Base-by-base conservation (phyloP, 64 coral and sea anemone species). In the Porites lutea region DNA sequence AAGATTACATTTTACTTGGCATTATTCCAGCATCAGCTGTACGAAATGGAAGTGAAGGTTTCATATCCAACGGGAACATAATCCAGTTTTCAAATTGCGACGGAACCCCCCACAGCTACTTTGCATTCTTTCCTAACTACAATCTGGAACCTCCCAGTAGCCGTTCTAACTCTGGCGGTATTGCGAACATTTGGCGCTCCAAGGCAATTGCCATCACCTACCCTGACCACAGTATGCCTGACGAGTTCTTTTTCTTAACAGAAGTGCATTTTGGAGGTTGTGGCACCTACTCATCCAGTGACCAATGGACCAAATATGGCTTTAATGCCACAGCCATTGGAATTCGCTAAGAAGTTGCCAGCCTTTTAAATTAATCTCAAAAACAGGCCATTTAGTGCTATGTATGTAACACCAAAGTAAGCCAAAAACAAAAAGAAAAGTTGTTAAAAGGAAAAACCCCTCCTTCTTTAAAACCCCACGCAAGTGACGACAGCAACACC, bases 241-340 rank as follows among this genome's bases (percentile, higher is more conserved):
- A 57, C 54, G 54, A 57, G 54, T 57, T 57, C 12, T 57, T 57
- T 12, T 80, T 88, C 72, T 76, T 93, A 5, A 93, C 91, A 15
- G 91, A 93, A 59, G 19, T 93, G 43, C 91, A 93, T 59, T 93
- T 93, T 52, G 91, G 91, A 48, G 91, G 91, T 20, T 93, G 91
- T 52, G 91, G 91, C 48, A 50, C 22, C 27, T 93, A 93, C 83
- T 79, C 83, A 0, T 93, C 91, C 47, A 93, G 83, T 88, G 72
- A 93, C 73, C 91, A 83, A 21, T 88, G 83, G 91, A 74, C 53
- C 3, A 43, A 23, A 10, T 66, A 74, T n/a, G 51, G 19, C 53
- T 20, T 79, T 4, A 13, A 62, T 14, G 91, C 91, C 54, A 93
- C 91, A 12, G 91, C 91, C 14, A 93, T 88, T 69, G 91, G 91